Evolutionary conservation across 2,888 invertebrate genomes (phyloP), one percentile per base, ranked within the genome.

Genomic region (Eupithecia exiguata): DNA sequence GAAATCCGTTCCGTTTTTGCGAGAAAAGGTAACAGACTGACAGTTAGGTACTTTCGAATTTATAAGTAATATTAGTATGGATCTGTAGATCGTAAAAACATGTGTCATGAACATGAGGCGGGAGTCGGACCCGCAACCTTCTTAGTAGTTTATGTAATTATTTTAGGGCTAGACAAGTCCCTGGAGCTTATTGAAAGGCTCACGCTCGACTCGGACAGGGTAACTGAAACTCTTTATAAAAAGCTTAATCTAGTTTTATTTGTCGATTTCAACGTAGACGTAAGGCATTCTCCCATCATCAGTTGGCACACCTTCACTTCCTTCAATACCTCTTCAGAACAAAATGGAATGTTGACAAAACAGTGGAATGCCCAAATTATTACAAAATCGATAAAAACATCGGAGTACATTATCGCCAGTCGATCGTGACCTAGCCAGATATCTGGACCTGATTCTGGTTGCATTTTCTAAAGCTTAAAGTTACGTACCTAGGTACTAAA

Each of bases 241-340:
- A 94, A 94, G 94, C 94, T 94, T 94, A 94, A 83, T 89, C 92
- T 93, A 93, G 82, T 84, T 87, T 94, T 94, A 94, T 94, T 94
- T 94, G 94, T 94, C 94, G 92, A 92, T 92, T 93, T 78, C 89
- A 92, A 93, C 91, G 87, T 93, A 93, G 86, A 92, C 90, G 89
- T 94, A 94, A 94, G 94, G 94, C 93, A 93, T 92, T 87, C 88
- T 91, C 87, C 90, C 89, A 88, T 86, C 90, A 89, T 89, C 84
- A 85, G 84, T 86, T 94, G 94, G 94, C 94, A 94, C 93, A 89
- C 92, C 92, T 86, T 88, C 88, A 88, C 72, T 38, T 36, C 67
- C 18, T 43, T 53, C 63, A 58, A 88, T 88, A 91, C 88, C 90
- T 88, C 89, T 87, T 88, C 86, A 79, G 81, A 86, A 87, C 86